These are phyloP conservation scores for Vireo griseus DNA, from an alignment of 2,797 vertebrate species.

Conservation along the genomic window DNA sequence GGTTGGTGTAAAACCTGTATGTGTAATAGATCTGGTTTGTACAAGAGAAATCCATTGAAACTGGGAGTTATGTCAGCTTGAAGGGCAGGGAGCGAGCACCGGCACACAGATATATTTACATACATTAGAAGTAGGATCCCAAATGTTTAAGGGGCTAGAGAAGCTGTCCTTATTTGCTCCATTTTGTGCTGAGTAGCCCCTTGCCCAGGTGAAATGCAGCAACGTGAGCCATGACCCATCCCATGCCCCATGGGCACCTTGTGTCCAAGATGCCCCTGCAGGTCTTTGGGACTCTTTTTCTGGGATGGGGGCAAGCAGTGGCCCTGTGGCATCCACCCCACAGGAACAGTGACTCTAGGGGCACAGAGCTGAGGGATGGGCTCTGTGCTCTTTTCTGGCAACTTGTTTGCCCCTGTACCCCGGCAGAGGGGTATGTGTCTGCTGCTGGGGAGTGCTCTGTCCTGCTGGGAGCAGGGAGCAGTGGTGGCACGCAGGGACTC, in stretches of 20 bases:
- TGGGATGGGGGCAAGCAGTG: accelerated
- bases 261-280: accelerated
- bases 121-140: not conserved
- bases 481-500: too few species aligned
- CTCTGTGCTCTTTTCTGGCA: not conserved
- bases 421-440: not conserved
- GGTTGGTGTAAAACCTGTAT: not conserved
- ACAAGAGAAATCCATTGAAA: not conserved
- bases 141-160: not conserved
- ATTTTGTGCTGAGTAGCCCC: not conserved
- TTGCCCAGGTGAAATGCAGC: not conserved
- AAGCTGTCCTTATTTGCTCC: not conserved
- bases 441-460: accelerated
- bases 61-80: not conserved
- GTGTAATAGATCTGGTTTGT: not conserved
- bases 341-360: not conserved
- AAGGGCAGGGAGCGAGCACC: not conserved
- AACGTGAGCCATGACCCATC: accelerated
- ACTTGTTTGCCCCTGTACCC: not conserved
- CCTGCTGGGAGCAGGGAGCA: not conserved
- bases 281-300: not conserved
- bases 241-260: not conserved
- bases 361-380: accelerated
- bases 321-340: not conserved
- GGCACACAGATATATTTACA: not conserved